These are phyloP conservation scores for Phylloscopus collybita DNA, from an alignment of 2,797 vertebrate species.

Conservation along the genomic window DNA sequence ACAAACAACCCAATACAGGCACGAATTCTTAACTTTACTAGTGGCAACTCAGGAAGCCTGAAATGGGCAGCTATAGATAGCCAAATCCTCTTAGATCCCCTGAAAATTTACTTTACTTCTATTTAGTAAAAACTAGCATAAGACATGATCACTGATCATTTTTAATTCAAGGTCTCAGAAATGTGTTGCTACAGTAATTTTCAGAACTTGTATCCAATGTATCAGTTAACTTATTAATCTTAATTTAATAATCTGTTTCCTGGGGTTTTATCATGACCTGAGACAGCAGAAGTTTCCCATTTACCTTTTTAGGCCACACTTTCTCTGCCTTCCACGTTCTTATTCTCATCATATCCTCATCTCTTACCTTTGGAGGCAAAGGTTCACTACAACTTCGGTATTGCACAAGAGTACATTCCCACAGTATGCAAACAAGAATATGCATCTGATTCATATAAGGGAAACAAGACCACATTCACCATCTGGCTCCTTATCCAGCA, in stretches of 20 bases:
- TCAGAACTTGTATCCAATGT: background rate
- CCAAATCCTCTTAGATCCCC: background rate
- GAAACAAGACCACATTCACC: background rate
- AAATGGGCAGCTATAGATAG: background rate
- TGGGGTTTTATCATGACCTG: background rate
- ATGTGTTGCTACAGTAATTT: background rate
- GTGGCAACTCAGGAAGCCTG: background rate
- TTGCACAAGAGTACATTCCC: background rate
- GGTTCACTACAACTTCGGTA: background rate
- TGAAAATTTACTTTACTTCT: background rate
- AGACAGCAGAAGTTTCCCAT: background rate
- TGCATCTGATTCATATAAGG: background rate
- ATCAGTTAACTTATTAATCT: background rate
- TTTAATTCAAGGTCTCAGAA: background rate
- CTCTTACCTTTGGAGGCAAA: background rate
- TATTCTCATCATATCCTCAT: background rate
- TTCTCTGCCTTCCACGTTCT: background rate
- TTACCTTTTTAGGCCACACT: background rate
- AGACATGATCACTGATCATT: fast-evolving
- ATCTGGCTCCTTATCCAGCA: background rate
- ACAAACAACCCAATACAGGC: background rate
- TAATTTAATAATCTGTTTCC: background rate
- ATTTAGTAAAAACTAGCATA: background rate
- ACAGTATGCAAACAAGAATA: fast-evolving
- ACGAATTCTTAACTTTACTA: background rate